These are phyloP conservation scores for Catamblyrhynchus diadema DNA, from an alignment of 2,797 vertebrate species.

Conservation along the genomic window DNA sequence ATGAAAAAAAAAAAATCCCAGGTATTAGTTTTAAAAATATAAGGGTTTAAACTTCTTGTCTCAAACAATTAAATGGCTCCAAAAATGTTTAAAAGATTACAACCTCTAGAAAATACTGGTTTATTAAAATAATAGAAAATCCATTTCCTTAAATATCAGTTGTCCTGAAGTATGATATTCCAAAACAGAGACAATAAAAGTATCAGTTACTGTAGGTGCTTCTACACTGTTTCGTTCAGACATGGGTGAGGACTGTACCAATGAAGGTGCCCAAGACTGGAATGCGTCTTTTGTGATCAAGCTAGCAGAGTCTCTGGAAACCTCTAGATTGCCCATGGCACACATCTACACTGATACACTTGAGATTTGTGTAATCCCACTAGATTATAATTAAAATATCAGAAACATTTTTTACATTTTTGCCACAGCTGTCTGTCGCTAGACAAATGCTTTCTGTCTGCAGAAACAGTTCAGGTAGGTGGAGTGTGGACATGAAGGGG, in stretches of 20 bases:
- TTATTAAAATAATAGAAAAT: no score
- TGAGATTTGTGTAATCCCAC: neutral
- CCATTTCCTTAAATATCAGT: no score
- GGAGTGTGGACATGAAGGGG: neutral
- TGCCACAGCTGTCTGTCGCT: neutral
- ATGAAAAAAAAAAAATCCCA: no score
- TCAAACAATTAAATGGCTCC: no score
- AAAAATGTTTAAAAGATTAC: no score
- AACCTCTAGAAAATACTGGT: no score
- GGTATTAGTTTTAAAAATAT: no score
- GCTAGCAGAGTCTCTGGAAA: neutral
- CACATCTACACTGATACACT: neutral
- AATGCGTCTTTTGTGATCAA: neutral
- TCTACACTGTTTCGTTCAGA: neutral
- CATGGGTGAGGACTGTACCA: neutral
- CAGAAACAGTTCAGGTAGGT: neutral
- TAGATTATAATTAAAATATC: neutral
- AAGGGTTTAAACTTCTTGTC: no score
- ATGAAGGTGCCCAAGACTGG: neutral
- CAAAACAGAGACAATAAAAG: no score
- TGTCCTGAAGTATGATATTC: no score
- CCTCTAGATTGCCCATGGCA: accelerated
- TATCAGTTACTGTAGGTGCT: no score
- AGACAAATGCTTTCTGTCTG: conserved; percentile 6
- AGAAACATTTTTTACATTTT: conserved; percentile 16